Percentiles rank a stretch among this genome's conserved stretches.
Evolutionary conservation across 2,888 invertebrate genomes (phyloP).

Genomic region (Ormia ochracea): DNA sequence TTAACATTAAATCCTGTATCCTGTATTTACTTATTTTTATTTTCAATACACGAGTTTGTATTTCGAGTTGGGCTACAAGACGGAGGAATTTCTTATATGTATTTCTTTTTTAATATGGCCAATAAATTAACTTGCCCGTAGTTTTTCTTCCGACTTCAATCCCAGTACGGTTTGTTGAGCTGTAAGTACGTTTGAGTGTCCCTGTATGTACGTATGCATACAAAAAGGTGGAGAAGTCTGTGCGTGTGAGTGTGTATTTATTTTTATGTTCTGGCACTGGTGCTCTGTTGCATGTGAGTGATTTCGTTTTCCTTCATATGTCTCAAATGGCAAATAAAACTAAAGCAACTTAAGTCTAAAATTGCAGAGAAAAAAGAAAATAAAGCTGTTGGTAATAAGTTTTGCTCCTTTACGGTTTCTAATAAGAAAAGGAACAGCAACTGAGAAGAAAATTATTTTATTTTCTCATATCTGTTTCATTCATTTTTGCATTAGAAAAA

Average conservation of each 20-base stretch:
- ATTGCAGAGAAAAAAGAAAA: constrained; percentile 10
- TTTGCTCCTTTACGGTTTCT: constrained; percentile 5
- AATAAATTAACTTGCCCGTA: constrained; percentile 55
- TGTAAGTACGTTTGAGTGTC: background rate
- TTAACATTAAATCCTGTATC: constrained; percentile 31
- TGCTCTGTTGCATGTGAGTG: background rate
- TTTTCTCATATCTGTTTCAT: constrained; percentile 3
- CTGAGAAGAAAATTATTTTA: background rate
- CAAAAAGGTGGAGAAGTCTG: background rate
- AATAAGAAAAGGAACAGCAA: background rate
- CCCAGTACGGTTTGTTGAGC: background rate
- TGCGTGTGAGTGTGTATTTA: background rate
- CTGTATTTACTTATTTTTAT: constrained; percentile 29
- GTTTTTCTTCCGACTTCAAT: constrained; percentile 2
- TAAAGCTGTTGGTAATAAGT: constrained; percentile 27
- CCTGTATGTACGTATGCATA: background rate
- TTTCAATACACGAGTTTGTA: too few species aligned
- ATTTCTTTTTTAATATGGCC: constrained; percentile 46
- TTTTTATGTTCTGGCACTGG: background rate
- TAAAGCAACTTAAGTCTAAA: background rate
- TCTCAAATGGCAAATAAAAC: constrained; percentile 61
- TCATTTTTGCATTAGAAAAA: constrained; percentile 34
- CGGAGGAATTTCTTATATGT: background rate
- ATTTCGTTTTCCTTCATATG: constrained; percentile 24
- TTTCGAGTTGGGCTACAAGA: background rate